Evolutionary conservation across 2,888 invertebrate genomes (phyloP).

Genomic region (Oscheius sp.): DNA sequence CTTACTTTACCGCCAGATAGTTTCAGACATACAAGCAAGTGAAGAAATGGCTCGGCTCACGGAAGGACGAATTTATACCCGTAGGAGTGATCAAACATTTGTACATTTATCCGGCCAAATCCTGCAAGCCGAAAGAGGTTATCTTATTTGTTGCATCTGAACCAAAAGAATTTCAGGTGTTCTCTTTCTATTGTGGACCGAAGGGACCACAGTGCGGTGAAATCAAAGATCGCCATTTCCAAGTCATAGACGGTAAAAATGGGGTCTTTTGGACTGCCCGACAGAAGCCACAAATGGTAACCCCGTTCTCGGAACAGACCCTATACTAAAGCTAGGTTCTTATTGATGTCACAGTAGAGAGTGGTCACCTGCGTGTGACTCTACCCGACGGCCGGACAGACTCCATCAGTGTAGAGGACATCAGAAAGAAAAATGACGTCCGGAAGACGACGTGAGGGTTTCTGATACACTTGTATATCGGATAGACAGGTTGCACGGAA

Average conservation of each 20-base stretch:
- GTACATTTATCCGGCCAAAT: conserved; percentile 62
- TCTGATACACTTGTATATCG: not conserved
- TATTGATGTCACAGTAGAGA: conserved; percentile 45
- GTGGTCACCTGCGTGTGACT: conserved; percentile 42
- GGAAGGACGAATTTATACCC: conserved; percentile 38
- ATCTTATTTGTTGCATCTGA: not conserved
- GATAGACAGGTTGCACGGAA: conserved; percentile 51
- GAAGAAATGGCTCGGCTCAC: conserved; percentile 4
- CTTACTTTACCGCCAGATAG: not conserved
- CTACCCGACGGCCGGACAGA: conserved; percentile 38
- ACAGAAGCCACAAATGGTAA: conserved; percentile 51
- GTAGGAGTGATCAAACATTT: conserved; percentile 55
- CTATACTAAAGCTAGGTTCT: conserved; percentile 17
- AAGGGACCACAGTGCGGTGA: conserved; percentile 55
- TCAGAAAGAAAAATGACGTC: conserved; percentile 44
- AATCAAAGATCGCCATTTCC: conserved; percentile 59
- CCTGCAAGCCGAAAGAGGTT: conserved; percentile 59
- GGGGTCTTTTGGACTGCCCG: conserved; percentile 50
- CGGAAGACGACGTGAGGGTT: conserved; percentile 46
- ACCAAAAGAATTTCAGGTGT: conserved; percentile 46
- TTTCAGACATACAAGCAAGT: conserved; percentile 5
- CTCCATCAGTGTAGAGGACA: conserved; percentile 43
- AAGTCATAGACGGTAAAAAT: conserved; percentile 56
- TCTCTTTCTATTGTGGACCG: conserved; percentile 57
- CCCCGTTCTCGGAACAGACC: not conserved